Base-by-base conservation (phyloP, 2,888 invertebrate species). In the Lordiphosa andalusiaca region DNA sequence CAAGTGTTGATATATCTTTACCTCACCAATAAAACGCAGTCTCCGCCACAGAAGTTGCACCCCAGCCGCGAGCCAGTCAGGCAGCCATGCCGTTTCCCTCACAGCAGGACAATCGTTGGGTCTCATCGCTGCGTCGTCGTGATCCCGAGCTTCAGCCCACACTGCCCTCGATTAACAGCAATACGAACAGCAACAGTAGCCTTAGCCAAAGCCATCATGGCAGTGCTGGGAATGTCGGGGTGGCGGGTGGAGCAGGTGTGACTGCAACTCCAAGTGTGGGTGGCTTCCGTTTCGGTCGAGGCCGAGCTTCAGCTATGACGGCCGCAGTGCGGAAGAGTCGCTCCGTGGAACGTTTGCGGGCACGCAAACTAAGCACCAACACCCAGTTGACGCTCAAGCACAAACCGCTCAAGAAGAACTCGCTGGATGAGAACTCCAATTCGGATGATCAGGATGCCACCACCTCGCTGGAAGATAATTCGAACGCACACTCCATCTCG, bases 141-240 rank as follows among this genome's bases (percentile, higher is more conserved):
- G 93, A 94, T 86, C 93, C 93, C 0, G 92, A 93, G 71, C 88
- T 93, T 12, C 92, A 93, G 75, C 92, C 93, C 0, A 91, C 93
- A 2, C 84, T 94, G 67, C 93, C 93, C 16, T 91, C 93, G 1
- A 93, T 93, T 56, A 90, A 91, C 62, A 84, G 50, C 60, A 84
- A 64, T 36, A 35, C 58, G 6, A 82, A 82, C 50, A 84, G 72
- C 60, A 80, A 71, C 50, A 71, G 64, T 52, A 71, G 64, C 48
- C 56, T 72, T 10, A 57, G 64, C 10, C 78, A 86, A 35, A 87
- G 86, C 51, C 88, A 88, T 62, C 87, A 87, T 52, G 87, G 87
- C 5, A 89, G 87, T 64, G 90, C 87, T 1, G 83, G 85, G 36
- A 92, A 49, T 90, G 92, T 80, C 82, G 92, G 80, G 62, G 90